These are phyloP conservation scores for Batillaria attramentaria DNA, from an alignment of 1,140 invertebrate species.

Conservation along the genomic window DNA sequence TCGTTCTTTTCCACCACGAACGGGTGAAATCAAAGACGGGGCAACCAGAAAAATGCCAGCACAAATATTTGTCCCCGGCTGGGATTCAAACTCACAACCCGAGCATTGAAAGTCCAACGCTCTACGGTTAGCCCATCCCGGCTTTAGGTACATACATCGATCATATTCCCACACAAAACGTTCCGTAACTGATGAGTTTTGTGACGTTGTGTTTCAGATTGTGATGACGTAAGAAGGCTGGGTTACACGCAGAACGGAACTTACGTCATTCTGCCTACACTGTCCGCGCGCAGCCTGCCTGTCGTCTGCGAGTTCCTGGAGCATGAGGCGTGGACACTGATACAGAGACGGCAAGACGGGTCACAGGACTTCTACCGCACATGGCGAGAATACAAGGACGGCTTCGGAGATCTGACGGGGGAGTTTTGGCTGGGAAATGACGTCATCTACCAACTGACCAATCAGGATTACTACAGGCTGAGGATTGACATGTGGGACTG, in stretches of 20 bases:
- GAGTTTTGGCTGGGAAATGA: conserved; percentile 74
- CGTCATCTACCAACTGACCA: conserved; percentile 68
- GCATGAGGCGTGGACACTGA: conserved; percentile 84
- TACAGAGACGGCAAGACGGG: conserved; percentile 85
- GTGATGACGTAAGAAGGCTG: conserved; percentile 36
- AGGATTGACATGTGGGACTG: conserved; percentile 78
- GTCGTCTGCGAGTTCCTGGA: conserved; percentile 84
- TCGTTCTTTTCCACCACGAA: too few species aligned
- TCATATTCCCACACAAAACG: neutral
- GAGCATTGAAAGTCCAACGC: too few species aligned
- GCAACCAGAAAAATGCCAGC: neutral
- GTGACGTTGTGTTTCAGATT: conserved; percentile 41
- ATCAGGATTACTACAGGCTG: conserved; percentile 73
- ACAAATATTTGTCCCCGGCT: neutral
- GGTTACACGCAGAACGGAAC: conserved; percentile 70
- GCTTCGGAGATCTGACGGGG: conserved; percentile 89
- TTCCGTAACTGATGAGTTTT: neutral
- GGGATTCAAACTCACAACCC: neutral
- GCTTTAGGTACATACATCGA: neutral
- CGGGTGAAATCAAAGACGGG: too few species aligned
- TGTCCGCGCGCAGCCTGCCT: conserved; percentile 79
- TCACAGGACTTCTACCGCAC: conserved; percentile 86
- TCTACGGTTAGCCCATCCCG: too few species aligned
- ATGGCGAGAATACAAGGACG: conserved; percentile 94
- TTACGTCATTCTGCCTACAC: conserved; percentile 81